A percentile compares a stretch with the other conserved stretches of the same genome.
Conservation (phyloP, 2,113 vertebrate species). For the Sprattus sprattus region DNA sequence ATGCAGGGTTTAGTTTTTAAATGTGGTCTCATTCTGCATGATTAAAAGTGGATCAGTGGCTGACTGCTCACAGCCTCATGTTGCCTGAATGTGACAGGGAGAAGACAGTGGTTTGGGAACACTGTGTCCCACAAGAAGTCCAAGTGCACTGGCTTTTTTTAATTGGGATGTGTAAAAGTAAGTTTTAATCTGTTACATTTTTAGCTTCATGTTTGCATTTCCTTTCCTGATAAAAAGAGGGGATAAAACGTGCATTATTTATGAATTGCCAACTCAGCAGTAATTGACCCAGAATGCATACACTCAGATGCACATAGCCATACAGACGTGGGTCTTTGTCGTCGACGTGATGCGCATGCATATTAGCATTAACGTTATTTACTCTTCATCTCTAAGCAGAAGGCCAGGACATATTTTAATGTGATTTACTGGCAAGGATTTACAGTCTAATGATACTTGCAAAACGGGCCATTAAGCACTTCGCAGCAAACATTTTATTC, state of each 20-base stretch:
- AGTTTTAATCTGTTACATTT: slow-evolving; percentile 4
- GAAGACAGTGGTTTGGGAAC: neutral
- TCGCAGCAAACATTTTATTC: slow-evolving; percentile 35
- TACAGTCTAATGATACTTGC: slow-evolving; percentile 38
- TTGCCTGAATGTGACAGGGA: neutral
- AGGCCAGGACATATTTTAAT: slow-evolving; percentile 30
- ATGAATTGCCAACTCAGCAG: slow-evolving; percentile 37
- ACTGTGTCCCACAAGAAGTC: neutral
- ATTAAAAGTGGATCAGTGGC: slow-evolving; percentile 39
- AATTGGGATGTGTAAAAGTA: neutral
- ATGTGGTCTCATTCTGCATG: slow-evolving; percentile 29
- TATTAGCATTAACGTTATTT: slow-evolving; percentile 23
- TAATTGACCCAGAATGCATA: slow-evolving; percentile 27
- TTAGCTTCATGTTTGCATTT: slow-evolving; percentile 27
- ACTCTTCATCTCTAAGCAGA: slow-evolving; percentile 7
- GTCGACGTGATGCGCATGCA: neutral
- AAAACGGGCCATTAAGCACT: slow-evolving; percentile 33
- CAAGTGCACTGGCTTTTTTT: neutral
- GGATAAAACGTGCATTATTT: slow-evolving; percentile 38
- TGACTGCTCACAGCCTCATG: slow-evolving; percentile 34
- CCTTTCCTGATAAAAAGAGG: neutral
- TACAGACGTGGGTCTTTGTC: slow-evolving; percentile 11
- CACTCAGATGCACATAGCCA: neutral
- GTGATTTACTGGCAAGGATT: slow-evolving; percentile 26
- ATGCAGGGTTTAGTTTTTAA: slow-evolving; percentile 24